phyloP scores from a whole-genome alignment of 2,888 invertebrate genomes.

The Eupithecia pulchellata region DNA sequence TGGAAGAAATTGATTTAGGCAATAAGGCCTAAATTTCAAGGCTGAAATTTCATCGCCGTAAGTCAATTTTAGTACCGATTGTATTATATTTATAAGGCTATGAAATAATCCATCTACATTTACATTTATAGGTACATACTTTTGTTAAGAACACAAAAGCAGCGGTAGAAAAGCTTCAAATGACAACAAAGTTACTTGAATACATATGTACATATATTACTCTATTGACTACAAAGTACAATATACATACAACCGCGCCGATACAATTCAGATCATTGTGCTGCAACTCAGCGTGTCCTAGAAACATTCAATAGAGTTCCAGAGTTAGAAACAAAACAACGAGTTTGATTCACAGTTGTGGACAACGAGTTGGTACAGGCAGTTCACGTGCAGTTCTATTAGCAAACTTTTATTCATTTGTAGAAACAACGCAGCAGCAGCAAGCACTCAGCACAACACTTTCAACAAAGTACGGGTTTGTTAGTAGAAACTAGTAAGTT shows the following conservation, averaged over 20 bases:
- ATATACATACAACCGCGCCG: not conserved
- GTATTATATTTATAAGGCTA: too few species aligned
- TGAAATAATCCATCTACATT: too few species aligned
- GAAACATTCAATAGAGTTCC: not conserved
- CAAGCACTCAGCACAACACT: not conserved
- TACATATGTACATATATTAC: not conserved
- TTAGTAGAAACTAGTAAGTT: not conserved
- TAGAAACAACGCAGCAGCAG: constrained; percentile 2
- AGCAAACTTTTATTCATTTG: constrained; percentile 34
- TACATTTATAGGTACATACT: too few species aligned
- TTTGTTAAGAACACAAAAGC: not conserved
- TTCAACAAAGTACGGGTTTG: not conserved
- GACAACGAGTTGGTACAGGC: constrained; percentile 1
- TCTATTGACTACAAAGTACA: not conserved
- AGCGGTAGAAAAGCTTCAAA: not conserved
- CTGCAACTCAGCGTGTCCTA: not conserved
- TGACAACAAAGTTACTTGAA: not conserved
- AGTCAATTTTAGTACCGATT: too few species aligned
- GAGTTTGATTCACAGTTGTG: constrained; percentile 7
- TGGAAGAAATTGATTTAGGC: too few species aligned
- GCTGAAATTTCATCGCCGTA: too few species aligned
- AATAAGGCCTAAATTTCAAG: too few species aligned
- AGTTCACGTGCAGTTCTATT: constrained; percentile 23
- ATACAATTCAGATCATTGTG: not conserved
- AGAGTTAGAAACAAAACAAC: constrained; percentile 8